Evolutionary conservation across 35 echinoderm and acorn worm species (phyloP), one percentile per base, ranked within the genome.

Genomic region (Holothuria glaberrima): DNA sequence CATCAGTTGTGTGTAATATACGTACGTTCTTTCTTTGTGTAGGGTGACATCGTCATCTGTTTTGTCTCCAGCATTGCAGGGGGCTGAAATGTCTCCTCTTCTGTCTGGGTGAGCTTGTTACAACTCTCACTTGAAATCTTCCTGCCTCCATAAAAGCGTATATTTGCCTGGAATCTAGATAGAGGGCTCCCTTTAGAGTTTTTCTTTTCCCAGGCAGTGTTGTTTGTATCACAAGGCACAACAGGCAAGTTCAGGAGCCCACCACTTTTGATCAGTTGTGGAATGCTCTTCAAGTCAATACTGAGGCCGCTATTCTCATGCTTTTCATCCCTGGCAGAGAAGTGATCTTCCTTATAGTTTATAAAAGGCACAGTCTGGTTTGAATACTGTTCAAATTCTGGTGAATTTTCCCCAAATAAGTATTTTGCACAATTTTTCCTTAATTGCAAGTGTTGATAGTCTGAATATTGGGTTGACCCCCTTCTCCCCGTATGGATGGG

Each of bases 381-480:
- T 50, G 62, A 70, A 87, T 69, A 87, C 65, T 71, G 85, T 46
- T 67, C 85, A 87, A 87, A 87, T 71, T 87, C 85, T 22, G 85
- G 61, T 20, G 85, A 70, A 1, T 87, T 59, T 36, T 87, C 85
- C 20, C 85, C 85, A 70, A 87, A 87, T 33, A 87, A 50, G 31
- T 87, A 87, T 36, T 59, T 68, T 12, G 41, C 54, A 5, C 33
- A 69, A 32, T 71, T 87, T 71, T 62, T 87, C 44, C 64, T 24
- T n/a, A 87, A 33, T 50, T 87, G 63, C 18, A 87, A 32, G 18
- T 36, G 67, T 31, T 71, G 85, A 25, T 54, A 16, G 35, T 87
- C 62, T 6, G 33, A 87, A 33, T 36, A 70, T 13, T 62, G 66
- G 38, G 30, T 71, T 27, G 66, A 52, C 30, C 63, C 56, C 6